Percentiles rank a stretch among this genome's conserved stretches.
Evolutionary conservation across 64 coral and sea anemone genomes (phyloP).

Genomic region (Pocillopora verrucosa): DNA sequence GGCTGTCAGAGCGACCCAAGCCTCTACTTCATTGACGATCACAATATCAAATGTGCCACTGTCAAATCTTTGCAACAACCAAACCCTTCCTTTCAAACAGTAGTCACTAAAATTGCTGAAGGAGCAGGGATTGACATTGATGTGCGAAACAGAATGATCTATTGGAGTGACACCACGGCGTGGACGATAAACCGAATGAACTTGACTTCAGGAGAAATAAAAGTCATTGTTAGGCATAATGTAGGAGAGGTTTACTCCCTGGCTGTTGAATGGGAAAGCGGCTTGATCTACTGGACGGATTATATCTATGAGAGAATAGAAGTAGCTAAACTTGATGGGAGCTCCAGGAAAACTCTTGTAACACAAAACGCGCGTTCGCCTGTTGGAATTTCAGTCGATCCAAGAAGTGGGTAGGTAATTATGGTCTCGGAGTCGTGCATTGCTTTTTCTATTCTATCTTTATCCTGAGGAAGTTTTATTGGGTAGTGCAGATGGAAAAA

Average conservation of each 20-base stretch:
- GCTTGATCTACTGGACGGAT: constrained; percentile 60
- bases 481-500: no score
- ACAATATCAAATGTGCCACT: not conserved
- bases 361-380: constrained; percentile 7
- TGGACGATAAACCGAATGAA: constrained; percentile 34
- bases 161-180: constrained; percentile 48
- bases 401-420: constrained; percentile 26
- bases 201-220: constrained; percentile 23
- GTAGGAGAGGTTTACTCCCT: constrained; percentile 23
- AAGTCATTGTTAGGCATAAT: constrained; percentile 34
- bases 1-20: not conserved
- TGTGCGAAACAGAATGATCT: constrained; percentile 19
- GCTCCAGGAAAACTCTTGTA: constrained; percentile 13
- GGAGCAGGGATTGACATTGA: constrained; percentile 32
- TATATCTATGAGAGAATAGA: constrained; percentile 19
- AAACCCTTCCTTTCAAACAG: not conserved
- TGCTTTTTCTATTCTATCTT: no score
- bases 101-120: not conserved
- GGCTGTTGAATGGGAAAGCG: constrained; percentile 43
- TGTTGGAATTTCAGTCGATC: constrained; percentile 33
- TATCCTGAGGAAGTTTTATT: no score
- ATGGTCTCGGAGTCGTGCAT: not conserved
- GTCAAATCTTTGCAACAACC: not conserved
- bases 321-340: constrained; percentile 43
- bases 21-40: constrained; percentile 17